Conservation (phyloP, 2,888 invertebrate species). For the Hoplodrina blanda region DNA sequence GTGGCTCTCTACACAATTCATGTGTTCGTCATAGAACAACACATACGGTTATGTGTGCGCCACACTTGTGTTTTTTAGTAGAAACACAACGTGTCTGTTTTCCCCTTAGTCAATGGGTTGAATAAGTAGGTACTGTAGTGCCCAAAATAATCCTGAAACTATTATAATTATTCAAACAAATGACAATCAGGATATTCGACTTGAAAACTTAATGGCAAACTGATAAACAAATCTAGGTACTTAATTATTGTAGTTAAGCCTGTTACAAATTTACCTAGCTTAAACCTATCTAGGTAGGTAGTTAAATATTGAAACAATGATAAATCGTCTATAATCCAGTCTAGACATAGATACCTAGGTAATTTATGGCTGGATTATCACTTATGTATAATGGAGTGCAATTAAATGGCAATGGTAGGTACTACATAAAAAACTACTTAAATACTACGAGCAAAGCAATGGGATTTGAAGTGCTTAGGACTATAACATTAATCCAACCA, state of each 20-base stretch:
- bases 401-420: conserved; percentile 11
- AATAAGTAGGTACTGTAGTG: too few species aligned
- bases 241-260: neutral
- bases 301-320: conserved; percentile 28
- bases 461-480: neutral
- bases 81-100: too few species aligned
- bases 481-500: neutral
- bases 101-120: too few species aligned
- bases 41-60: too few species aligned
- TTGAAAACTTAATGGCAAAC: neutral
- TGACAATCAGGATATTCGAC: neutral
- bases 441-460: neutral
- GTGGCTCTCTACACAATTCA: too few species aligned
- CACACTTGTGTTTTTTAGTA: too few species aligned
- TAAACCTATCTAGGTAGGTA: conserved; percentile 1
- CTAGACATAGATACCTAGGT: conserved; percentile 26
- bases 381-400: conserved; percentile 14
- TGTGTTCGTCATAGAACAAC: too few species aligned
- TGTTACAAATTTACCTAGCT: neutral
- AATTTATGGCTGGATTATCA: conserved; percentile 32
- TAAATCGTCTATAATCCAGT: conserved; percentile 9
- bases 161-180: conserved; percentile 3
- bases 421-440: neutral
- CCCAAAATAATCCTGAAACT: neutral
- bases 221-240: neutral